Percentiles rank a stretch among this genome's conserved stretches.
These are phyloP conservation scores for Nicator chloris DNA, from an alignment of 2,113 vertebrate species.

Conservation along the genomic window DNA sequence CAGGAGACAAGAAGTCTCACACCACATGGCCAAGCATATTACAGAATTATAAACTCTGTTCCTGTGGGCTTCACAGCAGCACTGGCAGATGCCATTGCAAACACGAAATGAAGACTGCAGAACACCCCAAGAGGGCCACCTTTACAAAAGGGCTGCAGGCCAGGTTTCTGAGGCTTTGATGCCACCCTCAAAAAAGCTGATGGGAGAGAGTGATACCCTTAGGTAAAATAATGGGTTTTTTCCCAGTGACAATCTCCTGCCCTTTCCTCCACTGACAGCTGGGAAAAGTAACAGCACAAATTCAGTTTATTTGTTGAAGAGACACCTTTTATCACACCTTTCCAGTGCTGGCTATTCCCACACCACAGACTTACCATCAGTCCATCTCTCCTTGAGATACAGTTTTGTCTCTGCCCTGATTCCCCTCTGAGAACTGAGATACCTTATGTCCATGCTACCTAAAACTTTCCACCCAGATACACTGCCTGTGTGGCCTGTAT, in stretches of 20 bases:
- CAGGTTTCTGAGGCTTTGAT: not conserved
- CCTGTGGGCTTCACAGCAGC: not conserved
- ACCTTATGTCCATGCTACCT: not conserved
- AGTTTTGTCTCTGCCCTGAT: not conserved
- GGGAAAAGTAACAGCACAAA: not conserved
- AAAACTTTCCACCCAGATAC: not conserved
- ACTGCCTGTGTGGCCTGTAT: not conserved
- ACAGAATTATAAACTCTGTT: not conserved
- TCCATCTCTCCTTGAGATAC: not conserved
- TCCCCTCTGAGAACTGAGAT: not conserved
- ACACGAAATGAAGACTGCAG: not conserved
- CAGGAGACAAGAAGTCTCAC: not conserved
- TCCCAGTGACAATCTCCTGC: not conserved
- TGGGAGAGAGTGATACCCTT: not conserved
- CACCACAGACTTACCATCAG: not conserved
- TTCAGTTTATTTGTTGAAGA: not conserved
- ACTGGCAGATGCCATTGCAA: not conserved
- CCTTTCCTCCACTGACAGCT: not conserved
- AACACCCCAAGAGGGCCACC: not conserved
- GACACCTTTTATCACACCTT: not conserved
- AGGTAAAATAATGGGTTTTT: not conserved
- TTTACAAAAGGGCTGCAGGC: not conserved
- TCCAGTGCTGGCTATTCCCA: not conserved
- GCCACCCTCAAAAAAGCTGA: not conserved
- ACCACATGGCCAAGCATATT: not conserved